phyloP scores from a whole-genome alignment of 2,888 invertebrate genomes.

The Phragmatobia fuliginosa region DNA sequence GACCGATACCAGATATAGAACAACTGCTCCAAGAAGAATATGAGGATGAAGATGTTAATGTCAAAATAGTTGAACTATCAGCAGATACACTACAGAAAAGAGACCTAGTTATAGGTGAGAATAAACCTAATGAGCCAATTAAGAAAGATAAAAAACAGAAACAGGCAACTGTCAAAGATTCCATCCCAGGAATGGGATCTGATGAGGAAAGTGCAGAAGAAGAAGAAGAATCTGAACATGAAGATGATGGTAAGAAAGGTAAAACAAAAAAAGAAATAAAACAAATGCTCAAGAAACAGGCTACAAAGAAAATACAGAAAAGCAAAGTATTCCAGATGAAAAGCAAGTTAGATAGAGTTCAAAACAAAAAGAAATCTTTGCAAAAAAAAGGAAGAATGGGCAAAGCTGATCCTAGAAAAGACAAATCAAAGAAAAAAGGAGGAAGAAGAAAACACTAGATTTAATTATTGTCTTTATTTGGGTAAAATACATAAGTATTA shows the following conservation, averaged over 20 bases:
- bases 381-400: constrained; percentile 72
- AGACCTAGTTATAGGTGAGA: constrained; percentile 91
- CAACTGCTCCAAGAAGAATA: constrained; percentile 90
- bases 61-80: constrained; percentile 92
- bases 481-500: constrained; percentile 19
- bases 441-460: constrained; percentile 74
- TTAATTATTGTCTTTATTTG: constrained; percentile 34
- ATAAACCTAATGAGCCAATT: constrained; percentile 79
- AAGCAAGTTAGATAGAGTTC: constrained; percentile 89
- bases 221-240: constrained; percentile 63
- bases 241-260: constrained; percentile 67
- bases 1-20: constrained; percentile 90
- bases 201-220: constrained; percentile 66
- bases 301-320: constrained; percentile 90
- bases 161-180: constrained; percentile 51
- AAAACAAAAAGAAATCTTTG: constrained; percentile 89
- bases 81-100: constrained; percentile 90
- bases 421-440: constrained; percentile 74
- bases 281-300: constrained; percentile 89
- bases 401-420: constrained; percentile 67
- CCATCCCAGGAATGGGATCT: constrained; percentile 75
- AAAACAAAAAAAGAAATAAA: constrained; percentile 90
- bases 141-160: constrained; percentile 53
- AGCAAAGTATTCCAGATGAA: constrained; percentile 93
- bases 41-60: constrained; percentile 92